These are phyloP conservation scores for Macrochelys suwanniensis DNA, from an alignment of 2,797 vertebrate species.

Conservation along the genomic window DNA sequence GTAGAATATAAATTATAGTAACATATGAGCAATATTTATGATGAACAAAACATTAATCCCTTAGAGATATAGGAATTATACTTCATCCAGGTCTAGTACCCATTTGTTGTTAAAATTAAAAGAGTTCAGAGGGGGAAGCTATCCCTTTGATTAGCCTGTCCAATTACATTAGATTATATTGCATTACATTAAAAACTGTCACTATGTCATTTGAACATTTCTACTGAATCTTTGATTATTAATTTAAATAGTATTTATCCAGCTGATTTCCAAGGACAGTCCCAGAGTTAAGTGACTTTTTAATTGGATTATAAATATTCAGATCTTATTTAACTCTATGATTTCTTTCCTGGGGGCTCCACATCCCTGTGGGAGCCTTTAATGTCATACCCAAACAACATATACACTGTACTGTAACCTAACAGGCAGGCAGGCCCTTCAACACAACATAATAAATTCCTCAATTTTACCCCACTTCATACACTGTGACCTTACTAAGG, in stretches of 20 bases:
- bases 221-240: background rate
- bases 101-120: background rate
- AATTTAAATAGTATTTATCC: background rate
- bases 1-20: background rate
- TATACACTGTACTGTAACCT: background rate
- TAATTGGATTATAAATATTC: background rate
- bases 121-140: background rate
- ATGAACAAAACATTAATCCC: background rate
- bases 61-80: background rate
- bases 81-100: background rate
- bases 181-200: background rate
- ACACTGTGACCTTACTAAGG: background rate
- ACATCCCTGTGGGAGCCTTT: background rate
- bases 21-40: background rate
- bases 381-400: accelerated
- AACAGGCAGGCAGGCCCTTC: background rate
- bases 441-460: background rate
- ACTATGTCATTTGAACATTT: background rate
- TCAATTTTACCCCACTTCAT: accelerated
- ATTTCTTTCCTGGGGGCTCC: background rate
- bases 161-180: background rate
- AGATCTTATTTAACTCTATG: background rate
- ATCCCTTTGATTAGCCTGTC: background rate
- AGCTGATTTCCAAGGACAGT: background rate
- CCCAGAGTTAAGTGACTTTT: background rate